phyloP scores from a whole-genome alignment of 2,888 invertebrate species.

The Calliscelio sp. region DNA sequence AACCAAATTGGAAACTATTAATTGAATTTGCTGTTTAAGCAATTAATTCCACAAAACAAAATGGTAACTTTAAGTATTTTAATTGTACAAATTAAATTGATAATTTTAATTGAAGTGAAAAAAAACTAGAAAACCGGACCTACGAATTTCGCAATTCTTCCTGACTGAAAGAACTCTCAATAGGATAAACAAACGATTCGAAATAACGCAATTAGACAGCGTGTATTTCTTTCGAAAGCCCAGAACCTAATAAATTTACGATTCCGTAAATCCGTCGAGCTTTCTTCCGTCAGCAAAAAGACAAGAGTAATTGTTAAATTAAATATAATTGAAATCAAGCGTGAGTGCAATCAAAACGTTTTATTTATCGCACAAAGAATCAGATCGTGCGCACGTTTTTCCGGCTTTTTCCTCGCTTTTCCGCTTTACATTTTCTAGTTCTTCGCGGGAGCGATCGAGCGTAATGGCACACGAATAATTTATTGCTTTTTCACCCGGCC shows the following conservation, averaged over 20 bases:
- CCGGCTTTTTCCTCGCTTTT: slow-evolving; percentile 32
- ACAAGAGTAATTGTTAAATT: slow-evolving; percentile 44
- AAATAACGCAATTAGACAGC: not conserved
- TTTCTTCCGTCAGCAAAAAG: slow-evolving; percentile 14
- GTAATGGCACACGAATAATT: slow-evolving; percentile 73
- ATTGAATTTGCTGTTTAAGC: too few relatives aligned
- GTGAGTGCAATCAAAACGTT: slow-evolving; percentile 38
- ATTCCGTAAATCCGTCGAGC: slow-evolving; percentile 31
- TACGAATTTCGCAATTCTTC: too few relatives aligned
- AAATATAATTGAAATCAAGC: slow-evolving; percentile 46
- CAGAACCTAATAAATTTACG: slow-evolving; percentile 15
- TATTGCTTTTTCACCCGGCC: slow-evolving; percentile 79
- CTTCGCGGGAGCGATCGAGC: slow-evolving; percentile 65
- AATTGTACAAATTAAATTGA: too few relatives aligned
- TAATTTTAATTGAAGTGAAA: too few relatives aligned
- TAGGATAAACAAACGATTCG: too few relatives aligned
- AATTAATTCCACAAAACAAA: too few relatives aligned
- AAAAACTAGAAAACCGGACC: too few relatives aligned
- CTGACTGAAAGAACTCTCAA: too few relatives aligned
- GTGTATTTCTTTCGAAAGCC: not conserved
- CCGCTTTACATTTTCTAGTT: slow-evolving; percentile 55
- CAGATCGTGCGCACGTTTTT: not conserved
- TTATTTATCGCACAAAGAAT: slow-evolving; percentile 39
- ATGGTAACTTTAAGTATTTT: too few relatives aligned
- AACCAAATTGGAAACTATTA: too few relatives aligned